Percentiles rank a stretch among this genome's conserved stretches.
Evolutionary conservation across 2,113 vertebrate genomes (phyloP).

Genomic region (Eretmochelys imbricata): DNA sequence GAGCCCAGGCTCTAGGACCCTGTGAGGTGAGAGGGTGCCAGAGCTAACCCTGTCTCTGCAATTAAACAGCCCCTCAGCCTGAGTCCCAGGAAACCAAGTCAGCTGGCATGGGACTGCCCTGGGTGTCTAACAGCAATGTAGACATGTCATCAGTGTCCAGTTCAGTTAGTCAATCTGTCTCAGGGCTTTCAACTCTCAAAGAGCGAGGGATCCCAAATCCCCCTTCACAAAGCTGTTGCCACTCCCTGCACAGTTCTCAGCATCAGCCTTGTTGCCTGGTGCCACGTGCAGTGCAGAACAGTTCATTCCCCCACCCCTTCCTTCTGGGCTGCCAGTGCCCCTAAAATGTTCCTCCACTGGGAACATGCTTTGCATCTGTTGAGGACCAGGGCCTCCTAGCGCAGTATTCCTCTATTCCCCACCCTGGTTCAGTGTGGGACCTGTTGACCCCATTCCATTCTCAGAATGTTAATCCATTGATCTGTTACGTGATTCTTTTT

Average conservation of each 20-base stretch:
- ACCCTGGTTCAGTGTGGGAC: background rate
- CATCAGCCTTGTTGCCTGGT: background rate
- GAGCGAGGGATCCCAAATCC: background rate
- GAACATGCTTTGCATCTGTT: background rate
- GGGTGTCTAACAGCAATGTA: background rate
- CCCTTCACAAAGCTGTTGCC: too few species aligned
- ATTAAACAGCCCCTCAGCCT: background rate
- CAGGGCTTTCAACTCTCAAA: background rate
- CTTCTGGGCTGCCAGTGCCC: background rate
- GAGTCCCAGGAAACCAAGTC: background rate
- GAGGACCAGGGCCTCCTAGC: background rate
- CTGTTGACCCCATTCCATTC: background rate
- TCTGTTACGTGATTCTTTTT: slow-evolving; percentile 1
- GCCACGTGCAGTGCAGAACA: background rate
- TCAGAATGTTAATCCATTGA: background rate
- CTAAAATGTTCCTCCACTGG: background rate
- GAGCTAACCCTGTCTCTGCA: background rate
- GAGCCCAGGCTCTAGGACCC: background rate
- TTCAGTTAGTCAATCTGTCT: background rate
- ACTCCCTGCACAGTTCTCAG: background rate
- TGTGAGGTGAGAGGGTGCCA: background rate
- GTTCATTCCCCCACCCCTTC: background rate
- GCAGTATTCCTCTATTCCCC: background rate
- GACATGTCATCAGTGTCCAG: background rate
- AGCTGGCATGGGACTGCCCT: background rate